Conservation (phyloP, 2,797 vertebrate species). For the Scomberomorus guttatus region DNA sequence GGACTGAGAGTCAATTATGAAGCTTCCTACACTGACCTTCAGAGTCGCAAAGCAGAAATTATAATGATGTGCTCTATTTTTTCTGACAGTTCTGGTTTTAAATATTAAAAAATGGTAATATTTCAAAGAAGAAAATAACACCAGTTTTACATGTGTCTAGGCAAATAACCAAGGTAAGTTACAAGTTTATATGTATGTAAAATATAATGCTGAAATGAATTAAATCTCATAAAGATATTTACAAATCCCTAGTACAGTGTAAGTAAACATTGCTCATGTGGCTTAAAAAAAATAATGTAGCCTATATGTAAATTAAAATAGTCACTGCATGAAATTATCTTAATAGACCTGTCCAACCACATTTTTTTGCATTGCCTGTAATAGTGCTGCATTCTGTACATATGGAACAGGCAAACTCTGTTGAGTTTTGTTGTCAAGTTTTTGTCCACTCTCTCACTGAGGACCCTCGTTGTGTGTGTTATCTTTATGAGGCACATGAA, state of each 20-base stretch:
- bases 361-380: not conserved
- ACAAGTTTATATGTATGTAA: no score
- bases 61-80: no score
- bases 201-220: no score
- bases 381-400: not conserved
- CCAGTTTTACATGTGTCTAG: not conserved
- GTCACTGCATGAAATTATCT: not conserved
- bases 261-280: no score
- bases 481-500: not conserved
- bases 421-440: no score
- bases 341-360: not conserved
- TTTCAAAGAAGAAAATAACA: not conserved
- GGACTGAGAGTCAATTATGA: no score
- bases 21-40: not conserved
- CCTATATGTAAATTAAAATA: not conserved
- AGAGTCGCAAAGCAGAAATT: not conserved
- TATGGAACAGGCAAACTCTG: not conserved
- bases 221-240: no score
- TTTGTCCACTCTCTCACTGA: not conserved
- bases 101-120: not conserved
- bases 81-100: not conserved
- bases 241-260: no score
- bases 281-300: not conserved
- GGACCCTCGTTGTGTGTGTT: not conserved
- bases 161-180: not conserved